Evolutionary conservation across 2,113 vertebrate species (phyloP).

Genomic region (Hemiprocne comata): DNA sequence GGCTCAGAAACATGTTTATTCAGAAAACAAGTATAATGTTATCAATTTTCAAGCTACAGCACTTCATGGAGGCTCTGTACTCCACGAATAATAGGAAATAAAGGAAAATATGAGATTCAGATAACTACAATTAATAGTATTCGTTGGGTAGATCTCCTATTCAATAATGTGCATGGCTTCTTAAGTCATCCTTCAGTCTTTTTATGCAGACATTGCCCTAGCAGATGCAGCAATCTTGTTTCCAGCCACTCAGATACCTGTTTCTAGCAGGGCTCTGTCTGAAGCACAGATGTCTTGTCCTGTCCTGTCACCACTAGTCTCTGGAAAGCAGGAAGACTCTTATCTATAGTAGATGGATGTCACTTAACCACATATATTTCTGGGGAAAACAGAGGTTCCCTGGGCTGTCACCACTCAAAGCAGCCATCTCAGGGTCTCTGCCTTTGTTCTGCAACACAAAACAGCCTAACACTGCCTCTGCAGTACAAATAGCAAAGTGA

Average conservation of each 20-base stretch:
- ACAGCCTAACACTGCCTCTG: not conserved
- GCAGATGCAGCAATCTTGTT: not conserved
- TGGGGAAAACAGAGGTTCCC: not conserved
- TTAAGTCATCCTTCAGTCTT: not conserved
- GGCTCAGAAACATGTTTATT: not conserved
- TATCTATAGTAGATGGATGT: not conserved
- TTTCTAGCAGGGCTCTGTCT: not conserved
- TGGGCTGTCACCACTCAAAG: not conserved
- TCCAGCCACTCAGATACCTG: not conserved
- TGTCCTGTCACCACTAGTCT: not conserved
- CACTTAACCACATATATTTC: not conserved
- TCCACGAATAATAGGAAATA: not conserved
- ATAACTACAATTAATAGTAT: not conserved
- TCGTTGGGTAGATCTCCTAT: not conserved
- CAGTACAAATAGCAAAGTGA: not conserved
- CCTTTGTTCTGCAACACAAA: not conserved
- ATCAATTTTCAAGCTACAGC: not conserved
- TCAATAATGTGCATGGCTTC: not conserved
- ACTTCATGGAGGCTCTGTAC: not conserved
- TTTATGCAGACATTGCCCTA: not conserved
- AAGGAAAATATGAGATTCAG: not conserved
- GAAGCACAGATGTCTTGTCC: not conserved
- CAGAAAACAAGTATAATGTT: not conserved
- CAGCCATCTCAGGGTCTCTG: not conserved
- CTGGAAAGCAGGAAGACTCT: not conserved